Base-by-base conservation (phyloP, 2,113 vertebrate genomes). In the Nyctibius bracteatus region DNA sequence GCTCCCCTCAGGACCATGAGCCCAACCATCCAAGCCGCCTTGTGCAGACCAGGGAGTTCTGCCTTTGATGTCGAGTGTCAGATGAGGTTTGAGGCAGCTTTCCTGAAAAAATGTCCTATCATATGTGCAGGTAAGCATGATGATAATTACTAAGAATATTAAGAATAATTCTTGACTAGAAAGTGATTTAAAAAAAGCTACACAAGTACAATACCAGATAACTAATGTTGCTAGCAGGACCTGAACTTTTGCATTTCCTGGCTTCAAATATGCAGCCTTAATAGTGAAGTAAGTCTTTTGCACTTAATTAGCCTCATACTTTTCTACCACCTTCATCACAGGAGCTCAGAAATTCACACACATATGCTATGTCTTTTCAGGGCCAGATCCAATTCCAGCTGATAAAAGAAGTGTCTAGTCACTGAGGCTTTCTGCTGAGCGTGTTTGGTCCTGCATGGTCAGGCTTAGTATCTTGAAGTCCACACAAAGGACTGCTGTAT, bases 221-320 rank as follows among this genome's bases (percentile, higher is more conserved):
- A 65, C 12, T 31, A 25, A 80, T 3, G 1, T 43, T 90, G 81
- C 62, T 75, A 92, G 73, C 81, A 75, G 88, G 58, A 94, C 61
- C 73, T 31, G 49, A 96, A 96, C 94, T 86, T 96, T 93, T 96
- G 95, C 96, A 94, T 96, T 95, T 96, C 88, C 62, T 91, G 41
- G 54, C 78, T 96, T 94, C 33, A 51, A 41, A 52, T 73, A 27
- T 58, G 57, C 73, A 77, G 73, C 49, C 41, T 62, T 77, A 61
- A 59, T 13, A 89, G 70, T 61, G 46, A 86, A 86, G 22, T 51
- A 44, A 91, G 41, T 91, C 8, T 85, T 83, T 84, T 79, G 44
- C 62, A 47, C 41, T 81, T 75, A 41, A 79, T 88, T 75, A 94
- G 41, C 58, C 46, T 86, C n/a, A 6, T 30, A n/a, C 10, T 92